A percentile compares a stretch with the other conserved stretches of the same genome.
Evolutionary conservation across 2,797 vertebrate species (phyloP).

Genomic region (Babyrousa celebensis): DNA sequence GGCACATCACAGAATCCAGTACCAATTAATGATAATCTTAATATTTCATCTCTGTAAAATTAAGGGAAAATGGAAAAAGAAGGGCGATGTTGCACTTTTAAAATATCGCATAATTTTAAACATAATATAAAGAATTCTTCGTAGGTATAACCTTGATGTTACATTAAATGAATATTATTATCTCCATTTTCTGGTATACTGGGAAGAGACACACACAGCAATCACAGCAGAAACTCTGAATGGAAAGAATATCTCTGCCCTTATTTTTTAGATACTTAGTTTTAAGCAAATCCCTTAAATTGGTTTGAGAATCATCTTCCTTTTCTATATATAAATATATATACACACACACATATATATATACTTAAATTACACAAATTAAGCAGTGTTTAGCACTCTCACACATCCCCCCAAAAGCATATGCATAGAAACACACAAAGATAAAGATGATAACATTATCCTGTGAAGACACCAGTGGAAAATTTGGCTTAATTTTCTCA

Average conservation of each 20-base stretch:
- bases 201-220: background rate
- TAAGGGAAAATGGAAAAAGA: background rate
- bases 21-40: background rate
- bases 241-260: background rate
- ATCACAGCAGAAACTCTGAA: background rate
- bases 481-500: background rate
- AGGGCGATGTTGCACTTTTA: background rate
- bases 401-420: fast-evolving
- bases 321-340: background rate
- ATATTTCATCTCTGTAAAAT: background rate
- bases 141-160: background rate
- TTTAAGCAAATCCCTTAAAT: background rate
- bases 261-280: background rate
- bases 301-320: background rate
- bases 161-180: background rate
- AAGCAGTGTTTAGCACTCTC: background rate
- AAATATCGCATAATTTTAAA: background rate
- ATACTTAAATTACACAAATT: background rate
- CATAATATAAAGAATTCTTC: background rate
- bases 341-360: background rate
- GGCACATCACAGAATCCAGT: background rate
- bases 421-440: background rate
- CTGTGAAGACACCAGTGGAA: background rate
- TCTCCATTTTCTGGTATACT: background rate
- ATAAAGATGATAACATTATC: background rate